Conservation (phyloP, 2,113 vertebrate species). For the Scomber colias region DNA sequence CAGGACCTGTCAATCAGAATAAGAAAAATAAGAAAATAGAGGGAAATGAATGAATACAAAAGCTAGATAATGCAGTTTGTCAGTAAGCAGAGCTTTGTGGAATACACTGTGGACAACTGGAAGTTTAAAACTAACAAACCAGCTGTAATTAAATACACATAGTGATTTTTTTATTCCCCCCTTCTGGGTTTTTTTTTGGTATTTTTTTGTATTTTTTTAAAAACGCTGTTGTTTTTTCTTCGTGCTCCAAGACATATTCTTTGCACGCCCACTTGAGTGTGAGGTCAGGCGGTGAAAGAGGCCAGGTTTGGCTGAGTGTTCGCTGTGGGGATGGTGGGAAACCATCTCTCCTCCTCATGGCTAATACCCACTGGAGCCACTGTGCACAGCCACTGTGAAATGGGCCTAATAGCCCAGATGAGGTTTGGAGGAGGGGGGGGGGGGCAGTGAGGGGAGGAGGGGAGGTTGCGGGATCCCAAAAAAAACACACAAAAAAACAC, state of each 20-base stretch:
- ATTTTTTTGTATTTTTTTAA: too few species aligned
- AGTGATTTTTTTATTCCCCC: constrained; percentile 31
- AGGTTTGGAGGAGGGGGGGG: constrained; percentile 19
- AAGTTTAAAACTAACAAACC: constrained; percentile 38
- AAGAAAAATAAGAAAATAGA: constrained; percentile 15
- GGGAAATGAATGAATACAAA: constrained; percentile 35
- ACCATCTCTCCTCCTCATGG: constrained; percentile 53
- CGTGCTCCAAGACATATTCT: constrained; percentile 65
- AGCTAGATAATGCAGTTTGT: constrained; percentile 38
- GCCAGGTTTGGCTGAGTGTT: constrained; percentile 60
- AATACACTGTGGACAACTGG: constrained; percentile 48
- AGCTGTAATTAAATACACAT: constrained; percentile 66
- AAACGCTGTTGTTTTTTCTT: constrained; percentile 57
- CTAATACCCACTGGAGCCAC: constrained; percentile 72
- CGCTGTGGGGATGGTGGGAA: constrained; percentile 61
- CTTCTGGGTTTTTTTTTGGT: constrained; percentile 25
- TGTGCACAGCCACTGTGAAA: constrained; percentile 55
- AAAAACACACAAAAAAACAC: not conserved
- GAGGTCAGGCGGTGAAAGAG: constrained; percentile 69
- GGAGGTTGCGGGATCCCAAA: constrained; percentile 29
- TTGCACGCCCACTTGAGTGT: constrained; percentile 72
- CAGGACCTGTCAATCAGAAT: constrained; percentile 48
- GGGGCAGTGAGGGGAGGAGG: constrained; percentile 21
- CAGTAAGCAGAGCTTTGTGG: constrained; percentile 49
- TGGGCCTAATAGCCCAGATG: constrained; percentile 57